phyloP scores from a whole-genome alignment of 1,140 invertebrate genomes.

The Neotoxoptera formosana region DNA sequence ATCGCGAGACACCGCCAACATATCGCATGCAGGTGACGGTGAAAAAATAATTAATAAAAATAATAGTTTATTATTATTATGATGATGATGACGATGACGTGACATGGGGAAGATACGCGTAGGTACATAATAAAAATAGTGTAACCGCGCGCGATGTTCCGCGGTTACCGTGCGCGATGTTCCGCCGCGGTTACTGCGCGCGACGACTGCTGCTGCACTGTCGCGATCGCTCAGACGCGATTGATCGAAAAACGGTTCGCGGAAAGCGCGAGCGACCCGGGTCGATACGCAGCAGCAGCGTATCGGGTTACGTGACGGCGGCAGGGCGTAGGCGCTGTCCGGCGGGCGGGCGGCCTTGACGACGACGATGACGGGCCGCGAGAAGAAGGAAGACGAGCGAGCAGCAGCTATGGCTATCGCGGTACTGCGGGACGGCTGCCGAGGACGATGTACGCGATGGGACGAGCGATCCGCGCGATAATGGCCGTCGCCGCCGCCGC shows the following conservation, averaged over 20 bases:
- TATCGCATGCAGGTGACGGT: too few relatives aligned
- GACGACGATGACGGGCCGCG: neutral
- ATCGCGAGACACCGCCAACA: neutral
- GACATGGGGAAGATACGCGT: neutral
- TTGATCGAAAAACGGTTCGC: neutral
- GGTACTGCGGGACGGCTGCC: neutral
- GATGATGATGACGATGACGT: too few relatives aligned
- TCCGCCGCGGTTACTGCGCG: neutral
- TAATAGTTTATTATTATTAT: too few relatives aligned
- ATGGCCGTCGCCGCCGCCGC: neutral
- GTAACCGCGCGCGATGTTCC: too few relatives aligned
- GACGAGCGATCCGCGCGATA: neutral
- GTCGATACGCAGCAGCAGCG: neutral
- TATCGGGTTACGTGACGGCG: neutral
- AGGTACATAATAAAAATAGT: too few relatives aligned
- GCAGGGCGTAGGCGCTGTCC: slow-evolving; percentile 23
- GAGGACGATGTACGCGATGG: neutral
- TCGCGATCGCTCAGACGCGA: neutral
- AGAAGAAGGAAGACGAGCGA: slow-evolving; percentile 5
- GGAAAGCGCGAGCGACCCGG: neutral
- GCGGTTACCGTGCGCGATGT: neutral
- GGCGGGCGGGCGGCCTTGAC: neutral
- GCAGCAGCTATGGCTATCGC: neutral
- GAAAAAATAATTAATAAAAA: too few relatives aligned
- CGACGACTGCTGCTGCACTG: neutral